A percentile compares a stretch with the other conserved stretches of the same genome.
These are phyloP conservation scores for Monochamus alternatus DNA, from an alignment of 2,888 invertebrate genomes.

Conservation along the genomic window DNA sequence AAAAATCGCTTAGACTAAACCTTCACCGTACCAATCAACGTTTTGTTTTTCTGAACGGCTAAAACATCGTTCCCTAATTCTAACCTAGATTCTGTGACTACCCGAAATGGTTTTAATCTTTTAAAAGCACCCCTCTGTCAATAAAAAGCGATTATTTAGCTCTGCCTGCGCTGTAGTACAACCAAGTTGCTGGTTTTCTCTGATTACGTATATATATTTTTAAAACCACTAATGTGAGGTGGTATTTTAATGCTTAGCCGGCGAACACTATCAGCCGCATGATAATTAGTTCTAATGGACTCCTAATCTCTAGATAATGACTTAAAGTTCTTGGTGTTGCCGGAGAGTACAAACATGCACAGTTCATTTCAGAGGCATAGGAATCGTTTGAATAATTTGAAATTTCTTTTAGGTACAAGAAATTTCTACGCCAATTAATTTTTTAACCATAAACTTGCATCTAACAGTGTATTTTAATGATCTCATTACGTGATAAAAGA, in stretches of 20 bases:
- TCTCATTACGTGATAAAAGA: too few species aligned
- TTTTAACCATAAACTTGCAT: too few species aligned
- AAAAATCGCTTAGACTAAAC: neutral
- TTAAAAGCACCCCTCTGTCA: neutral
- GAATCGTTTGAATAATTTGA: too few species aligned
- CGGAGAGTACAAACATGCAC: too few species aligned
- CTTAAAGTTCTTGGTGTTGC: too few species aligned
- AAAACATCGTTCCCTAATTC: neutral
- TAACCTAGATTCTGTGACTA: neutral
- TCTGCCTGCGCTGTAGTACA: neutral
- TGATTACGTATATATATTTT: neutral
- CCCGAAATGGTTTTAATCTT: neutral
- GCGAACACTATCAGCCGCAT: neutral
- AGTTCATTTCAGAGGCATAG: too few species aligned
- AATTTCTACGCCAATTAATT: too few species aligned
- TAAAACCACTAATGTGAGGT: neutral
- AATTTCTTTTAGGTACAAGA: too few species aligned
- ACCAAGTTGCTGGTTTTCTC: neutral
- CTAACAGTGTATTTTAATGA: too few species aligned
- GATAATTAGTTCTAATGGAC: neutral
- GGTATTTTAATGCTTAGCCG: too few species aligned
- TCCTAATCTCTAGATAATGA: neutral
- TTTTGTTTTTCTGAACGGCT: neutral
- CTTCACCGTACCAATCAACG: neutral
- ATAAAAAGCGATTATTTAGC: slow-evolving; percentile 3